Evolutionary conservation across 37 sponge, comb jelly and placozoan genomes (phyloP), one percentile per base, ranked within the genome.

Genomic region (Diacarnus erythraeanus): DNA sequence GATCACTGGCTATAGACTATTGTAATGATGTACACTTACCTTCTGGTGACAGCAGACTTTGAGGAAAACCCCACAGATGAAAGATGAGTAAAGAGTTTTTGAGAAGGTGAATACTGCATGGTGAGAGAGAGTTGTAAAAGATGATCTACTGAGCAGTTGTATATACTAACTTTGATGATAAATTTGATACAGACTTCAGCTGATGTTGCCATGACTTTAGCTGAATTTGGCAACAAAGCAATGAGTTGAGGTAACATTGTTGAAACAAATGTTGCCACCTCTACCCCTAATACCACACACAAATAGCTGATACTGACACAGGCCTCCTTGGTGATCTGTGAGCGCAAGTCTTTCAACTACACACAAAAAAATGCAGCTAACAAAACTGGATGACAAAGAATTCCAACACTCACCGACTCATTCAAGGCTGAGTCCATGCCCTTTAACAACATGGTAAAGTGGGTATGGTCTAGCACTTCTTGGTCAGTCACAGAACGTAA

Each of bases 321-420:
- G 3, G 94, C 88, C 66, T 94, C 94, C 29, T 88, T 56, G 18
- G 77, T 77, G 21, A 94, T 78, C 36, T 86, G 88, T 3, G 94
- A 94, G 10, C 94, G 65, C 15, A 94, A 75, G 69, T 94, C 94
- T 58, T 94, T 94, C 57, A 91, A 38, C 89, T 89, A 36, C 42
- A 71, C 1, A 21, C n/a, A 38, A 42, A 3, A 20, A 31, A 39
- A 12, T 36, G 29, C 34, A 36, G 69, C 35, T 31, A 5, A 31
- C 10, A 4, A 47, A 47, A 12, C 6, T 15, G 51, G 36, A 20
- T 69, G 37, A 21, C 18, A 27, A 31, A 37, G 5, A 35, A 74
- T 2, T 43, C 2, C 42, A 38, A 12, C 26, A 51, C 83, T 76
- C 31, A 88, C 77, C 0, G 91, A 82, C 1, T 56, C 26, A 27